These are phyloP conservation scores for Eumeta japonica DNA, from an alignment of 1,140 invertebrate genomes.

Conservation along the genomic window DNA sequence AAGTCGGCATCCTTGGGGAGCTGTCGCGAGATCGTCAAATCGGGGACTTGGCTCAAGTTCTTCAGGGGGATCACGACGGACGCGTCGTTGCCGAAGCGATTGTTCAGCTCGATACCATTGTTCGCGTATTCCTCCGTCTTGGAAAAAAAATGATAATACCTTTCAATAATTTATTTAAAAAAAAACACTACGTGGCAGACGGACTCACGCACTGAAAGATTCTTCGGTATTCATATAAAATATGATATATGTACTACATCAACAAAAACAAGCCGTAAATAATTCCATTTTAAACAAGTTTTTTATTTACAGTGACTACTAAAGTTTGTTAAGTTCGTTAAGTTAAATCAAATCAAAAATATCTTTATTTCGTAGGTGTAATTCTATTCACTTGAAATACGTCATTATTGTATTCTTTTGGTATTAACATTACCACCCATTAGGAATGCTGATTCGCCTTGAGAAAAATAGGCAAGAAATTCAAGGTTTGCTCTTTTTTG, in stretches of 20 bases:
- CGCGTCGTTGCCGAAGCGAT: constrained; percentile 37
- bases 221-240: not conserved
- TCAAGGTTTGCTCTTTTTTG: no score
- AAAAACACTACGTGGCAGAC: not conserved
- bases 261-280: not conserved
- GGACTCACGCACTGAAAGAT: not conserved
- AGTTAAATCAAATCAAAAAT: no score
- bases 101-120: constrained; percentile 39
- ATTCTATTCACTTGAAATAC: no score
- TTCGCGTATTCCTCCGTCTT: constrained; percentile 37
- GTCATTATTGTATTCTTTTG: no score
- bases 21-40: constrained; percentile 33
- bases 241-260: not conserved
- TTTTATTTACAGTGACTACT: no score
- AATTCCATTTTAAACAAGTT: no score
- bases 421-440: no score
- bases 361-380: no score
- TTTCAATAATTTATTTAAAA: not conserved
- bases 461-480: no score
- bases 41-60: constrained; percentile 28
- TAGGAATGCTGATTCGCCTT: no score
- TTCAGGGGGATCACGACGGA: constrained; percentile 35
- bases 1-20: constrained; percentile 53
- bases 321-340: no score
- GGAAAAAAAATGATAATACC: constrained; percentile 6